These are phyloP conservation scores for Lagodon rhomboides DNA, from an alignment of 2,797 vertebrate species.

Conservation along the genomic window DNA sequence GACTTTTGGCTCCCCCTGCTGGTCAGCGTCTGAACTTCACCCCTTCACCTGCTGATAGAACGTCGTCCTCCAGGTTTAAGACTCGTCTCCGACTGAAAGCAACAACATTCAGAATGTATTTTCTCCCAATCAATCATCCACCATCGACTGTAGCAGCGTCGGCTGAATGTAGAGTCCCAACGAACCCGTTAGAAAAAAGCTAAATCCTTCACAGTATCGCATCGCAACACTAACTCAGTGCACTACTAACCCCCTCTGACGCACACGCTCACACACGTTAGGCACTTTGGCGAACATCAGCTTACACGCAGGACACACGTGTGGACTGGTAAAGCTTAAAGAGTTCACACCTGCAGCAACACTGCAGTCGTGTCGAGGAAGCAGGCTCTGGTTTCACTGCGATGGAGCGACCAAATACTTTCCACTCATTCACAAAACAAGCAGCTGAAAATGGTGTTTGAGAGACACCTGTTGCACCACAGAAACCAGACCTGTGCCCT, in stretches of 20 bases:
- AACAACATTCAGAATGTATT: conserved; percentile 57
- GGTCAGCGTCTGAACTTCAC: conserved; percentile 9
- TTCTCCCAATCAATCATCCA: conserved; percentile 7
- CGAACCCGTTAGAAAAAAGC: not conserved
- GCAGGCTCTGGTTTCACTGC: conserved; percentile 4
- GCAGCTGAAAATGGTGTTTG: not conserved
- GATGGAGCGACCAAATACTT: conserved; percentile 12
- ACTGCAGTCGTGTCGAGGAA: conserved; percentile 14
- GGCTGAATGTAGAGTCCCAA: conserved; percentile 52
- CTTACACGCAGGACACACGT: not conserved
- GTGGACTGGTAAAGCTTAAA: not conserved
- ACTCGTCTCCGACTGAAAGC: not conserved
- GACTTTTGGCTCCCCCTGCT: not conserved
- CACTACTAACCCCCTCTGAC: conserved; percentile 44
- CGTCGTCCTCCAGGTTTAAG: conserved; percentile 14
- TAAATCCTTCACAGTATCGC: conserved; percentile 15
- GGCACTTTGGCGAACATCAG: conserved; percentile 43
- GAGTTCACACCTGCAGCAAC: conserved; percentile 31
- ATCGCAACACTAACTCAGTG: conserved; percentile 35
- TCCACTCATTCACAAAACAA: not conserved
- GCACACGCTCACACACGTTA: conserved; percentile 20
- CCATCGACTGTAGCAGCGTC: conserved; percentile 23
- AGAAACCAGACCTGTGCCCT: conserved; percentile 22
- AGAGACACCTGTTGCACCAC: not conserved
- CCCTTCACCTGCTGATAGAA: conserved; percentile 14